phyloP scores from a whole-genome alignment of 2,888 invertebrate species.

The Mythimna impura region DNA sequence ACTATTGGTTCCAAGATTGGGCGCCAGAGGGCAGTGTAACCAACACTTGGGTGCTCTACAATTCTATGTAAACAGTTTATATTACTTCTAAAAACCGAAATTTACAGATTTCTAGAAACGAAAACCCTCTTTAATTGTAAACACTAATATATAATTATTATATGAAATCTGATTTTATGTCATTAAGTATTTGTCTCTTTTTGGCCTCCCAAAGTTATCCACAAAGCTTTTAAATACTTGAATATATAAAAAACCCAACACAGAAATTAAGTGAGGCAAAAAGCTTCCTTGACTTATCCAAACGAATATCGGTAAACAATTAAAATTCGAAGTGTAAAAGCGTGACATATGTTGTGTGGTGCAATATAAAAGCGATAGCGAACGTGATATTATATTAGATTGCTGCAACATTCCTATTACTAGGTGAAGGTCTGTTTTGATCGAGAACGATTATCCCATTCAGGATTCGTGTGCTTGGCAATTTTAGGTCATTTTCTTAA shows the following conservation, averaged over 20 bases:
- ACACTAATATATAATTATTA: background rate
- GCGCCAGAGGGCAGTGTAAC: constrained; percentile 42
- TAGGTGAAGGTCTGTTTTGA: no score
- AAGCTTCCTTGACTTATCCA: background rate
- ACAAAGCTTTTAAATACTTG: background rate
- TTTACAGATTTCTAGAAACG: background rate
- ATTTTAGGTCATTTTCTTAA: no score
- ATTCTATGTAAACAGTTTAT: background rate
- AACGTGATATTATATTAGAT: background rate
- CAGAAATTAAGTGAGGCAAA: constrained; percentile 3
- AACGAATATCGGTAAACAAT: constrained; percentile 73
- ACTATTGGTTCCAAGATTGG: background rate
- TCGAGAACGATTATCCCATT: no score
- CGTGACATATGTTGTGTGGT: constrained; percentile 62
- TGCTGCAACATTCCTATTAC: background rate
- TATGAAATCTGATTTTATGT: background rate
- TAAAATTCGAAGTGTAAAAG: constrained; percentile 70
- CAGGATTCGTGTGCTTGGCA: no score
- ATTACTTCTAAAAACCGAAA: background rate
- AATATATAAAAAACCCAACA: background rate
- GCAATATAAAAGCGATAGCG: constrained; percentile 29
- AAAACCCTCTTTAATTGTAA: no score
- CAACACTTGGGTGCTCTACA: no score
- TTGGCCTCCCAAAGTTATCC: background rate
- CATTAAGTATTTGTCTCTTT: background rate